Evolutionary conservation across 2,113 vertebrate species (phyloP).

Genomic region (Sardina pilchardus): DNA sequence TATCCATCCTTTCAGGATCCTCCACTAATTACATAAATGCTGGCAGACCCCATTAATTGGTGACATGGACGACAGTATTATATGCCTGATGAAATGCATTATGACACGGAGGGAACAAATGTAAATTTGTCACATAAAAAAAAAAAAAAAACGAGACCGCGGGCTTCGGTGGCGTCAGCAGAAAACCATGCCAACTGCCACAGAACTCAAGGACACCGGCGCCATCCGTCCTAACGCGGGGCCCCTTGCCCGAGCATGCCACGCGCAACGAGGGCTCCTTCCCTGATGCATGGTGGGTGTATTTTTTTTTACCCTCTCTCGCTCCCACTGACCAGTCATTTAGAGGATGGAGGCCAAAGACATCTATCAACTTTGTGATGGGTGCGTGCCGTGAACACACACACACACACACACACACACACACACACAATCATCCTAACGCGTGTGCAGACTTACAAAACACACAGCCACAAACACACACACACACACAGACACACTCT

Average conservation of each 20-base stretch:
- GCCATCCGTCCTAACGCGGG: neutral
- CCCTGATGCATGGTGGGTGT: neutral
- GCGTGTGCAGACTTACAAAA: neutral
- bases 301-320: neutral
- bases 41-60: neutral
- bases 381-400: neutral
- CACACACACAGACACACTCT: neutral
- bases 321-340: conserved; percentile 18
- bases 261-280: neutral
- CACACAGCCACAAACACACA: neutral
- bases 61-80: neutral
- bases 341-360: conserved; percentile 3
- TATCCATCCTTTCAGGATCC: neutral
- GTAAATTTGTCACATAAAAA: conserved; percentile 4
- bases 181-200: neutral
- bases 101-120: neutral
- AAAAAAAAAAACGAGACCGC: neutral
- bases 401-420: neutral
- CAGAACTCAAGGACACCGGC: neutral
- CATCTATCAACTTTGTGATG: conserved; percentile 1
- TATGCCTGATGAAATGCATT: neutral
- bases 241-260: neutral
- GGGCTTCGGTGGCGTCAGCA: neutral
- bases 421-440: neutral
- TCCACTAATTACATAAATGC: neutral